Percentiles rank a stretch among this genome's conserved stretches.
Evolutionary conservation across 2,888 invertebrate species (phyloP).

Genomic region (Monoplex corrugatus): DNA sequence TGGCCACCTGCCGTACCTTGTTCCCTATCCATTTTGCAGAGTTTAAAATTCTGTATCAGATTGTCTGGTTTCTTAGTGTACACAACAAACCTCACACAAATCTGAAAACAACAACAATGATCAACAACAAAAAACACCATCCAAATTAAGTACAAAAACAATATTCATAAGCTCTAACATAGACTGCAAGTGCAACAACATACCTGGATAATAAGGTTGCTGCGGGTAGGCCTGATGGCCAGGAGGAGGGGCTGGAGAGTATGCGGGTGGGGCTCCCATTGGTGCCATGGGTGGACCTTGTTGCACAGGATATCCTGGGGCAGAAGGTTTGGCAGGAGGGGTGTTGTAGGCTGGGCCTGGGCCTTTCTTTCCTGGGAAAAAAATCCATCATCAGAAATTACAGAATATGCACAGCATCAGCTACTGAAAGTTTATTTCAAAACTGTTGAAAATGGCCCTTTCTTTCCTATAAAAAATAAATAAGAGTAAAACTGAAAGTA

Average conservation of each 20-base stretch:
- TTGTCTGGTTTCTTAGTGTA: too few relatives aligned
- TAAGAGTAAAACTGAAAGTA: too few relatives aligned
- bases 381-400: not conserved
- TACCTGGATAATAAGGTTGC: conserved; percentile 40
- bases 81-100: too few relatives aligned
- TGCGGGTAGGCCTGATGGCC: conserved; percentile 16
- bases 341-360: conserved; percentile 33
- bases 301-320: conserved; percentile 43
- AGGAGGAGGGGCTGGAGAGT: conserved; percentile 19
- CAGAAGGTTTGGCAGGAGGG: not conserved
- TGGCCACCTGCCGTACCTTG: too few relatives aligned
- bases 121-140: not conserved
- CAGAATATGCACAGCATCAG: too few relatives aligned
- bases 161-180: not conserved
- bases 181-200: not conserved
- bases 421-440: too few relatives aligned
- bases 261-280: conserved; percentile 33
- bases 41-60: too few relatives aligned
- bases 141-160: not conserved
- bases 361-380: conserved; percentile 27
- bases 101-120: not conserved
- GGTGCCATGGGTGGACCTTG: conserved; percentile 40
- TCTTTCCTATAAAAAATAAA: too few relatives aligned
- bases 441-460: too few relatives aligned
- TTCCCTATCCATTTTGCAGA: too few relatives aligned